A percentile compares a stretch with the other conserved stretches of the same genome.
Conservation (phyloP, 2,888 invertebrate genomes). For the Argyresthia goedartella region DNA sequence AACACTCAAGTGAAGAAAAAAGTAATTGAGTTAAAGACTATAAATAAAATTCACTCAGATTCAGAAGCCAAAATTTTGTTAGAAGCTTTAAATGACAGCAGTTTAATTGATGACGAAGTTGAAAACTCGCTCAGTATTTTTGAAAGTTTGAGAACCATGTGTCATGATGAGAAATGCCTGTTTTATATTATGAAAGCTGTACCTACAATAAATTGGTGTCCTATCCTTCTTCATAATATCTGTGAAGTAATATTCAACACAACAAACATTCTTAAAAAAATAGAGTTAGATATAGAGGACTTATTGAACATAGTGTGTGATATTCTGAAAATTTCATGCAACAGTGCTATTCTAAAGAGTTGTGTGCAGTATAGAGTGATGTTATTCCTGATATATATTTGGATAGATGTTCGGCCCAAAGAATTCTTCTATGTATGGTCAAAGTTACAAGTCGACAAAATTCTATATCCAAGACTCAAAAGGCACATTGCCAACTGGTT, state of each 20-base stretch:
- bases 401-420: slow-evolving; percentile 20
- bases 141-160: slow-evolving; percentile 15
- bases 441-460: too few species aligned
- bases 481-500: neutral
- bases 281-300: neutral
- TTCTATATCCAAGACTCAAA: too few species aligned
- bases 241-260: slow-evolving; percentile 23
- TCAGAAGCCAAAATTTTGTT: slow-evolving; percentile 34
- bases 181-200: slow-evolving; percentile 31
- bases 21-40: slow-evolving; percentile 42
- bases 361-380: slow-evolving; percentile 22
- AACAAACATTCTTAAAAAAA: slow-evolving; percentile 7
- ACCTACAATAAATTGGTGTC: slow-evolving; percentile 43
- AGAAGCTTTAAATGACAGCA: slow-evolving; percentile 46
- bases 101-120: slow-evolving; percentile 32
- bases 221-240: slow-evolving; percentile 45
- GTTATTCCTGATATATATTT: too few species aligned
- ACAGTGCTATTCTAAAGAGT: slow-evolving; percentile 42
- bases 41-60: slow-evolving; percentile 22
- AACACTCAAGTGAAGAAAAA: slow-evolving; percentile 43
- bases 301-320: slow-evolving; percentile 18
- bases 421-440: neutral
- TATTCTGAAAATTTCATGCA: slow-evolving; percentile 44
- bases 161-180: slow-evolving; percentile 21
- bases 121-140: neutral